Conservation (phyloP, 2,113 vertebrate species). For the Eleginops maclovinus region DNA sequence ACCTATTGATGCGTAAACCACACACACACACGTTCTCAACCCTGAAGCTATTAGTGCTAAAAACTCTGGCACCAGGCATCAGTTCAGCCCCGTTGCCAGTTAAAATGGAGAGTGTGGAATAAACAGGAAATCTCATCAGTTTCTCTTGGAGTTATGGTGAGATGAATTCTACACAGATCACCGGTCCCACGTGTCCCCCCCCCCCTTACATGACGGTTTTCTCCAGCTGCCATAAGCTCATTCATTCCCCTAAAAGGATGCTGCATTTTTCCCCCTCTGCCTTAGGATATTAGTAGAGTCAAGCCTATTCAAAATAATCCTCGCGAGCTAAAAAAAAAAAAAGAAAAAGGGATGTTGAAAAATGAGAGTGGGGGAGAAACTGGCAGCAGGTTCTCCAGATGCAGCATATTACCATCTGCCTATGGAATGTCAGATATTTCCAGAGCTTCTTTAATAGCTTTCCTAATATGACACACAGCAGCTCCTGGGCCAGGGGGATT, state of each 20-base stretch:
- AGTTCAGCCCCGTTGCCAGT: slow-evolving; percentile 30
- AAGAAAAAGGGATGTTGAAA: slow-evolving; percentile 40
- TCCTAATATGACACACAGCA: slow-evolving; percentile 69
- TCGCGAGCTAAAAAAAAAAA: slow-evolving; percentile 44
- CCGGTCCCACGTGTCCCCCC: slow-evolving; percentile 32
- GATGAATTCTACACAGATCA: slow-evolving; percentile 39
- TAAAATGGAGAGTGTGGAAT: slow-evolving; percentile 51
- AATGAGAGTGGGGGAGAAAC: slow-evolving; percentile 55
- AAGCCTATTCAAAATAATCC: slow-evolving; percentile 70
- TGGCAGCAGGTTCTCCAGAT: slow-evolving; percentile 71
- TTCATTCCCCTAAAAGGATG: slow-evolving; percentile 78
- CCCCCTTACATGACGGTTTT: slow-evolving; percentile 56
- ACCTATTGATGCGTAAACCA: slow-evolving; percentile 44
- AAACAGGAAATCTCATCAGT: slow-evolving; percentile 48
- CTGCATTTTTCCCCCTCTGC: slow-evolving; percentile 52
- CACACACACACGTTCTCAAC: slow-evolving; percentile 30
- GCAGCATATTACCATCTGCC: slow-evolving; percentile 73
- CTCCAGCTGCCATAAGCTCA: slow-evolving; percentile 50
- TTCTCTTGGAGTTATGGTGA: slow-evolving; percentile 37
- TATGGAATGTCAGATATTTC: slow-evolving; percentile 79
- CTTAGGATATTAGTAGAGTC: slow-evolving; percentile 57
- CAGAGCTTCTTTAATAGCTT: slow-evolving; percentile 75
- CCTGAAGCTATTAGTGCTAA: slow-evolving; percentile 36
- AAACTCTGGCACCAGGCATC: slow-evolving; percentile 38
- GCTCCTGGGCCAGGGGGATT: slow-evolving; percentile 40